A percentile compares a stretch with the other conserved stretches of the same genome.
phyloP scores from a whole-genome alignment of 1,140 invertebrate genomes.

The Bicyclus anynana region DNA sequence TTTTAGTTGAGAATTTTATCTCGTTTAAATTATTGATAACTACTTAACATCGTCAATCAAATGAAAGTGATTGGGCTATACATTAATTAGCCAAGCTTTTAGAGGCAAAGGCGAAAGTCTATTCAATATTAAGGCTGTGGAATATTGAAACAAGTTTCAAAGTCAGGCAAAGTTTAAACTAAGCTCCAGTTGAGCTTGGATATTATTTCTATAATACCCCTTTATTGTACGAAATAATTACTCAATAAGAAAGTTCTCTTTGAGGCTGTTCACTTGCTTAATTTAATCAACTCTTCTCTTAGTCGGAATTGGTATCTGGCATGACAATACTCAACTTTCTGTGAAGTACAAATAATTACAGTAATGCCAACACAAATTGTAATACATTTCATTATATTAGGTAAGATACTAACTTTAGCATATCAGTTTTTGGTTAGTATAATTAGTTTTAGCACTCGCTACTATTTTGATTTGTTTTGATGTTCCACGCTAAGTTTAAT shows the following conservation, averaged over 20 bases:
- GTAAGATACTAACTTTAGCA: too few species aligned
- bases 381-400: too few species aligned
- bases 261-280: constrained; percentile 14
- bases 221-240: constrained; percentile 14
- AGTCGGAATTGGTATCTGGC: not conserved
- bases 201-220: constrained; percentile 13
- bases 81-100: not conserved
- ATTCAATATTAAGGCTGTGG: not conserved
- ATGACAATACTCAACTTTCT: constrained; percentile 3
- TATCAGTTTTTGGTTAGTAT: too few species aligned
- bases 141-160: constrained; percentile 11
- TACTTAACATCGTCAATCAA: not conserved
- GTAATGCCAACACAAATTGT: too few species aligned
- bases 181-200: constrained; percentile 2
- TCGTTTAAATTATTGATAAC: not conserved
- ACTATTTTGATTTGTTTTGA: too few species aligned
- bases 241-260: constrained; percentile 17
- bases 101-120: constrained; percentile 1
- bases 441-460: too few species aligned
- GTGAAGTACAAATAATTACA: not conserved
- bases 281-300: constrained; percentile 14
- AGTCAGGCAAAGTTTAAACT: constrained; percentile 10
- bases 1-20: too few species aligned
- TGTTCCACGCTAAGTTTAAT: too few species aligned
- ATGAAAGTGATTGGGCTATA: constrained; percentile 1